Evolutionary conservation across 1,140 invertebrate genomes (phyloP).

Genomic region (Cydia fagiglandana): DNA sequence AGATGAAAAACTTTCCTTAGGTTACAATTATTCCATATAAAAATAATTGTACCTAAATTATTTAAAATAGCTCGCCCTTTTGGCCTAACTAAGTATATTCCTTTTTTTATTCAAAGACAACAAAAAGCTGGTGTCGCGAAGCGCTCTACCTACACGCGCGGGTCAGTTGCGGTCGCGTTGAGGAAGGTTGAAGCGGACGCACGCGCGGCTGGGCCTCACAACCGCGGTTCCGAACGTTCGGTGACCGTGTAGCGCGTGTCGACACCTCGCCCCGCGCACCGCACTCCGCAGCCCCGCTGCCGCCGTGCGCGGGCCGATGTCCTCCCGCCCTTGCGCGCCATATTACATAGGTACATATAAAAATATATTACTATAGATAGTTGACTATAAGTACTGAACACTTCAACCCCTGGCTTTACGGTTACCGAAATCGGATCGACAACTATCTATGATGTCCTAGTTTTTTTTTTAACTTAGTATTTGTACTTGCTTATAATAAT

Average conservation of each 20-base stretch:
- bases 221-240: slow-evolving; percentile 69
- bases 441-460: neutral
- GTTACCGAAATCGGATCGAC: neutral
- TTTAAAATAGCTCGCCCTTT: neutral
- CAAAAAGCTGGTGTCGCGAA: slow-evolving; percentile 14
- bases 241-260: slow-evolving; percentile 74
- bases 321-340: slow-evolving; percentile 35
- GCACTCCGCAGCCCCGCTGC: slow-evolving; percentile 41
- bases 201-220: slow-evolving; percentile 56
- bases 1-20: too few relatives aligned
- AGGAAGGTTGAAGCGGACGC: slow-evolving; percentile 66
- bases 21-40: neutral
- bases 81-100: slow-evolving; percentile 11
- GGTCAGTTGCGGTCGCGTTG: slow-evolving; percentile 77
- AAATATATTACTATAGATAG: neutral
- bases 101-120: slow-evolving; percentile 9
- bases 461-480: slow-evolving; percentile 2
- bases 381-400: slow-evolving; percentile 4
- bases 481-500: slow-evolving; percentile 13
- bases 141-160: slow-evolving; percentile 42
- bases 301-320: slow-evolving; percentile 37
- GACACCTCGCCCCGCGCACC: slow-evolving; percentile 53
- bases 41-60: neutral
- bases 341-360: neutral
- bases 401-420: neutral